phyloP scores from a whole-genome alignment of 1,140 invertebrate genomes.

The Triops cancriformis region DNA sequence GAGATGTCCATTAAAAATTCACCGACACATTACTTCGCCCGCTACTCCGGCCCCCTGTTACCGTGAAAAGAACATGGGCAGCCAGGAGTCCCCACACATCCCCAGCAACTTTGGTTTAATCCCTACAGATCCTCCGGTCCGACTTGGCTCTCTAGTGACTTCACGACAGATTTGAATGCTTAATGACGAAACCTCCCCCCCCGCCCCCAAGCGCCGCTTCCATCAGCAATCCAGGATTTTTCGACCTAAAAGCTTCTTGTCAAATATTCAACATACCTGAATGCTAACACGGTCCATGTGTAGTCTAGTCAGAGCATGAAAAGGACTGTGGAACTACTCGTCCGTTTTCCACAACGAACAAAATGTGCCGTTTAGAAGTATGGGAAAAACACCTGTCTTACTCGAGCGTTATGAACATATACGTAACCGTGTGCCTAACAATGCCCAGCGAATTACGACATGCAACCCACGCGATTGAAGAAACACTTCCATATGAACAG shows the following conservation, averaged over 20 bases:
- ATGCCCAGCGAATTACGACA: not conserved
- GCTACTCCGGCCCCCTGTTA: not conserved
- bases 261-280: not conserved
- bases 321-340: not conserved
- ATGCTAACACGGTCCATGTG: not conserved
- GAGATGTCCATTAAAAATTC: not conserved
- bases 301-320: not conserved
- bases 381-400: not conserved
- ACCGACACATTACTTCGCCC: not conserved
- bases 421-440: not conserved
- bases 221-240: not conserved
- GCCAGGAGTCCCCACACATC: not conserved
- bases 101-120: conserved; percentile 1
- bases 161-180: conserved; percentile 10
- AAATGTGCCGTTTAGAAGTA: not conserved
- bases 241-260: not conserved
- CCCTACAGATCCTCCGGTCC: not conserved
- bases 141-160: not conserved
- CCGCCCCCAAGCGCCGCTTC: not conserved
- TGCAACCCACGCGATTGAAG: not conserved
- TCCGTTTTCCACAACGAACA: not conserved
- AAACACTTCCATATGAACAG: too few relatives aligned
- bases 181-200: not conserved
- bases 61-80: not conserved
- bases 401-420: not conserved